These are phyloP conservation scores for Penaeus vannamei DNA, from an alignment of 1,140 invertebrate genomes.

Conservation along the genomic window DNA sequence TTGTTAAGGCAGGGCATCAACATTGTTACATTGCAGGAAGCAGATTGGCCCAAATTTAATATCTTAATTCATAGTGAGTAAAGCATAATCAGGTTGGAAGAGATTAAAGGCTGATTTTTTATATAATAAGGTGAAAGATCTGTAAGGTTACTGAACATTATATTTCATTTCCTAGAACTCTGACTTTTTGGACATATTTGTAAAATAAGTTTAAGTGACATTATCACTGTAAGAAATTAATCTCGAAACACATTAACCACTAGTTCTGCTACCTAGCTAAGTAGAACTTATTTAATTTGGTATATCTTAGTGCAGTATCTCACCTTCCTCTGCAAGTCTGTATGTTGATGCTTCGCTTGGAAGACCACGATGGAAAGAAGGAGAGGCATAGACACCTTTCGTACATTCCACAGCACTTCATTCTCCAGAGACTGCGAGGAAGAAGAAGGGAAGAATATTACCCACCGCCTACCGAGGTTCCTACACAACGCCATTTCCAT, in stretches of 20 bases:
- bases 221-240: too few relatives aligned
- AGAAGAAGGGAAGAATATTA: constrained; percentile 12
- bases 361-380: constrained; percentile 46
- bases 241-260: background rate
- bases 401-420: constrained; percentile 51
- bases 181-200: too few relatives aligned
- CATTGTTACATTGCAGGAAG: too few relatives aligned
- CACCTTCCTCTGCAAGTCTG: constrained; percentile 49
- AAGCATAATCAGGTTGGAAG: too few relatives aligned
- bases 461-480: constrained; percentile 20
- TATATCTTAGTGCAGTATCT: background rate
- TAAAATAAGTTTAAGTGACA: too few relatives aligned
- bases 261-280: background rate
- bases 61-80: too few relatives aligned
- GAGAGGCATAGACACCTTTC: constrained; percentile 50
- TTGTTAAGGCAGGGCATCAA: too few relatives aligned
- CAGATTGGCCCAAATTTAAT: too few relatives aligned
- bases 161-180: too few relatives aligned
- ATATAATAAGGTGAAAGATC: too few relatives aligned
- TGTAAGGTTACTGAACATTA: too few relatives aligned
- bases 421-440: constrained; percentile 51
- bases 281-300: background rate
- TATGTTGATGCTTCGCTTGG: constrained; percentile 47
- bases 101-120: too few relatives aligned
- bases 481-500: constrained; percentile 14